Conservation (phyloP, 2,797 vertebrate species). For the Enteromius afrohamiltoni region DNA sequence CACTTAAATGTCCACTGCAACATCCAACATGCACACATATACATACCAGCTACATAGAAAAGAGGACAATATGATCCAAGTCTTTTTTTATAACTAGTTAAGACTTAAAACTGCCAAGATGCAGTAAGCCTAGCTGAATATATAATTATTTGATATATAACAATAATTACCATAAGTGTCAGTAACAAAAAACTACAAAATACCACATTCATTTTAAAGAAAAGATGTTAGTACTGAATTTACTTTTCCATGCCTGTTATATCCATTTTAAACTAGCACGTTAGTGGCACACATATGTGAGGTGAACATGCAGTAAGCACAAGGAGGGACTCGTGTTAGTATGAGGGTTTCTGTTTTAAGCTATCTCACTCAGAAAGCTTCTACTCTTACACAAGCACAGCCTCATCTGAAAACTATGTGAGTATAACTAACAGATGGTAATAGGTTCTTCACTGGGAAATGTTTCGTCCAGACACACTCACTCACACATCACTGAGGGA, state of each 20-base stretch:
- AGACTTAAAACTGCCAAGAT: slow-evolving; percentile 4
- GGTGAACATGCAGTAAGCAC: not conserved
- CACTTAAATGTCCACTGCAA: slow-evolving; percentile 39
- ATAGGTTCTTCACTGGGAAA: slow-evolving; percentile 15
- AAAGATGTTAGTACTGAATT: not conserved
- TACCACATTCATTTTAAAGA: not conserved
- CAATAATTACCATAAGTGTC: not conserved
- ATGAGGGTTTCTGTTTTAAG: not conserved
- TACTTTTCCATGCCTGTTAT: slow-evolving; percentile 19
- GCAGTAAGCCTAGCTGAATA: not conserved
- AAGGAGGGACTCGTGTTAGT: slow-evolving; percentile 20
- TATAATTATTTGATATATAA: not conserved
- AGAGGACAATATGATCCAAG: not conserved
- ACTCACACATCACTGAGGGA: not conserved
- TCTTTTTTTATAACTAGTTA: not conserved
- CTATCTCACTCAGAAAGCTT: not conserved
- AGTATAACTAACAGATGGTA: slow-evolving; percentile 51
- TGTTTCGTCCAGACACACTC: not conserved
- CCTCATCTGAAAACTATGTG: slow-evolving; percentile 42
- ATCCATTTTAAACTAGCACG: not conserved
- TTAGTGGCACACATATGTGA: not conserved
- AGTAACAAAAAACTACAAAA: not conserved
- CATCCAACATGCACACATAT: slow-evolving; percentile 49
- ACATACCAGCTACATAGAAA: slow-evolving; percentile 31
- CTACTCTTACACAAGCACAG: not conserved